Conservation (phyloP, 2,113 vertebrate species). For the Danio rerio region DNA sequence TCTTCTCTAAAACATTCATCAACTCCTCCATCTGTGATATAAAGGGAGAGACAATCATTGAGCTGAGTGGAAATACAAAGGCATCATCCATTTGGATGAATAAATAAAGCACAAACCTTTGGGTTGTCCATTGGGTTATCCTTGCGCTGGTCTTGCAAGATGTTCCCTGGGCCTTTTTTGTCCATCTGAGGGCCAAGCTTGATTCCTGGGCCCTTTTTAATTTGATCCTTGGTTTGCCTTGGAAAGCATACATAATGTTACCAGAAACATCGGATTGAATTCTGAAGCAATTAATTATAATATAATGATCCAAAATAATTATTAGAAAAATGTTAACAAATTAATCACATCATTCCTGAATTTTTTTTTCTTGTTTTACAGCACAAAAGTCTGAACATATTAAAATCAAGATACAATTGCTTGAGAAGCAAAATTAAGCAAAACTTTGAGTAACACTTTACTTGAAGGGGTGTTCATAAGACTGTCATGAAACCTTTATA, state of each 20-base stretch:
- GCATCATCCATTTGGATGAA: not conserved
- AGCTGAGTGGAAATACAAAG: not conserved
- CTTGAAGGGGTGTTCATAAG: not conserved
- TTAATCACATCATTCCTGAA: not conserved
- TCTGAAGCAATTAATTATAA: not conserved
- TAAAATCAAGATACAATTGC: not conserved
- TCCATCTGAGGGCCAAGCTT: constrained; percentile 92
- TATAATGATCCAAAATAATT: not conserved
- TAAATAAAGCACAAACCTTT: constrained; percentile 44
- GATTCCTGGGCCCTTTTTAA: constrained; percentile 91
- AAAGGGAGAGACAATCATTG: not conserved
- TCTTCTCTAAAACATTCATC: constrained; percentile 93
- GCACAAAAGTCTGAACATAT: not conserved
- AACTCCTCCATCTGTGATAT: constrained; percentile 89
- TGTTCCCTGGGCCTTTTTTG: constrained; percentile 86
- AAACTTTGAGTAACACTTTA: not conserved
- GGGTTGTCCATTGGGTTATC: constrained; percentile 73
- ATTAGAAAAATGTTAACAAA: not conserved
- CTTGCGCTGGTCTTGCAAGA: constrained; percentile 70
- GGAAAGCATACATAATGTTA: constrained; percentile 49
- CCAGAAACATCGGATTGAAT: no score
- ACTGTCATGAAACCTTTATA: no score
- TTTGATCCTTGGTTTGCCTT: constrained; percentile 85
- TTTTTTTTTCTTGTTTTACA: not conserved
- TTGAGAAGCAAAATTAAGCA: not conserved